These are phyloP conservation scores for Aphidius ervi DNA, from an alignment of 1,140 invertebrate genomes.

Conservation along the genomic window DNA sequence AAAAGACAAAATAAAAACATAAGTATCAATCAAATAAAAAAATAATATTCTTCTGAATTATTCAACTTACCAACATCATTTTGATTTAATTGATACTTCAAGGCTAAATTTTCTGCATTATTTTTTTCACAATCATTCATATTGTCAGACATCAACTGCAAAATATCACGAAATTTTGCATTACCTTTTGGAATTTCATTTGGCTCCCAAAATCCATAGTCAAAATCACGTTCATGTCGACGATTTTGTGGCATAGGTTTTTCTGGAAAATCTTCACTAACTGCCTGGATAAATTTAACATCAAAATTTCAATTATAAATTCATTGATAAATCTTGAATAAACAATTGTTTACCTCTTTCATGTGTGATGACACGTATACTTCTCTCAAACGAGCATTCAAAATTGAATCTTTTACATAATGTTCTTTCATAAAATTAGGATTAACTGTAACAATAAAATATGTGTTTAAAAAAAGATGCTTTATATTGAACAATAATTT, in stretches of 20 bases:
- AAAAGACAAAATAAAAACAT: neutral
- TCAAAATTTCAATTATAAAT: neutral
- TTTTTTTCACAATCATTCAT: slow-evolving; percentile 57
- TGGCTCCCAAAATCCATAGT: slow-evolving; percentile 34
- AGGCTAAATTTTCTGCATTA: slow-evolving; percentile 58
- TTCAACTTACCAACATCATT: slow-evolving; percentile 54
- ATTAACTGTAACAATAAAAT: slow-evolving; percentile 50
- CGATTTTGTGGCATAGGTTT: slow-evolving; percentile 52
- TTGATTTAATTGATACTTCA: slow-evolving; percentile 62
- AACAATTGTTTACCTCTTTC: slow-evolving; percentile 27
- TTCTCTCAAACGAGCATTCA: slow-evolving; percentile 62
- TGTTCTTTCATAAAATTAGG: slow-evolving; percentile 58
- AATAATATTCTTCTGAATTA: slow-evolving; percentile 16
- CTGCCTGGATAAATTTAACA: slow-evolving; percentile 17
- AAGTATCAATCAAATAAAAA: neutral
- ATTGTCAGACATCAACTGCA: slow-evolving; percentile 62
- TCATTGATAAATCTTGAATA: slow-evolving; percentile 10
- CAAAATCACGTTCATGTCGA: slow-evolving; percentile 36
- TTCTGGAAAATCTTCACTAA: slow-evolving; percentile 29
- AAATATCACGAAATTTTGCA: slow-evolving; percentile 40
- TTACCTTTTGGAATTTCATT: slow-evolving; percentile 39
- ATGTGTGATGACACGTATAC: slow-evolving; percentile 66
- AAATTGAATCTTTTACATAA: slow-evolving; percentile 55
- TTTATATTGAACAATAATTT: slow-evolving; percentile 6
- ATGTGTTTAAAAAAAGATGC: slow-evolving; percentile 13